Conservation (phyloP, 2,888 invertebrate species). For the Meghimatium bilineatum region DNA sequence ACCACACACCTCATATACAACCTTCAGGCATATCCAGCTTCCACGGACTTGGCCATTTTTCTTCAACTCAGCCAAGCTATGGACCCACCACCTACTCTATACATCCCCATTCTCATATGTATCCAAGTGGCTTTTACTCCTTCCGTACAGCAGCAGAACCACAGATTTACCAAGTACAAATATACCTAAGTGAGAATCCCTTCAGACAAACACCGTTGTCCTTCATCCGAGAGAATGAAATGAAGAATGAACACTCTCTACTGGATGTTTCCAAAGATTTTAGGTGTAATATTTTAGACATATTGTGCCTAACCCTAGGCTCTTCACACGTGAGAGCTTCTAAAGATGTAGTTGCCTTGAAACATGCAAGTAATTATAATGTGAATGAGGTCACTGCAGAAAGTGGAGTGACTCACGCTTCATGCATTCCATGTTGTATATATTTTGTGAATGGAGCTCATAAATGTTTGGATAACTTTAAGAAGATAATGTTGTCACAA, state of each 20-base stretch:
- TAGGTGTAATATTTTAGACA: not conserved
- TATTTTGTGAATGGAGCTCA: not conserved
- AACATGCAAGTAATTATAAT: not conserved
- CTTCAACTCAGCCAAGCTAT: slow-evolving; percentile 48
- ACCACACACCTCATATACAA: slow-evolving; percentile 54
- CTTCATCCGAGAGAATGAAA: not conserved
- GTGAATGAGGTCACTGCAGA: not conserved
- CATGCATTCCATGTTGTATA: not conserved
- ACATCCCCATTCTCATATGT: slow-evolving; percentile 53
- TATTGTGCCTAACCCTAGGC: not conserved
- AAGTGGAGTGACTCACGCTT: not conserved
- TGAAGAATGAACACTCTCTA: no score
- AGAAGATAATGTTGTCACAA: not conserved
- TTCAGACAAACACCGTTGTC: slow-evolving; percentile 18
- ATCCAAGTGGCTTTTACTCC: slow-evolving; percentile 53
- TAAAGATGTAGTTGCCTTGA: not conserved
- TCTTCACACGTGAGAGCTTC: not conserved
- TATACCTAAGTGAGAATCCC: slow-evolving; percentile 51
- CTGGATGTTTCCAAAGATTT: not conserved
- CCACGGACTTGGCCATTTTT: slow-evolving; percentile 51
- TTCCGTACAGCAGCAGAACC: slow-evolving; percentile 57
- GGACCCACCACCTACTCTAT: slow-evolving; percentile 46
- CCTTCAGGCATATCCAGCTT: slow-evolving; percentile 53
- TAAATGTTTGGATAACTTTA: not conserved
- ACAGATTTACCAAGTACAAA: slow-evolving; percentile 58